Evolutionary conservation across 2,888 invertebrate genomes (phyloP).

Genomic region (Pterobdella sp.): DNA sequence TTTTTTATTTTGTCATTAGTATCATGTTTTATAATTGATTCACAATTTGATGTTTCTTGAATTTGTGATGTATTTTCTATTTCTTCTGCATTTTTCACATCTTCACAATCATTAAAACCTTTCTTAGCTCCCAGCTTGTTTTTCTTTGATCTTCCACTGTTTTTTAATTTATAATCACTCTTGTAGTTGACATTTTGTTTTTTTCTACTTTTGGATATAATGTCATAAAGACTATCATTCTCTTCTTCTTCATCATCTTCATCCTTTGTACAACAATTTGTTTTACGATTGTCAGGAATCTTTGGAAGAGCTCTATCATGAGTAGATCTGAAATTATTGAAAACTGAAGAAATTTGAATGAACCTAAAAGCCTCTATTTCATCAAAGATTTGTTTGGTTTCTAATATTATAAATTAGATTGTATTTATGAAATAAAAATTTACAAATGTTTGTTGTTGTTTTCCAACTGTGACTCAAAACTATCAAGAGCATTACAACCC

Average conservation of each 20-base stretch:
- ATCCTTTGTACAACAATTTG: neutral
- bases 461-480: neutral
- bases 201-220: constrained; percentile 32
- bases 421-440: neutral
- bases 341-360: too few species aligned
- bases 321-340: constrained; percentile 30
- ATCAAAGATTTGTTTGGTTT: neutral
- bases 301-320: constrained; percentile 36
- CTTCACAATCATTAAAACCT: too few species aligned
- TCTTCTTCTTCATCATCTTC: constrained; percentile 33
- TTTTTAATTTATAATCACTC: neutral
- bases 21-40: too few species aligned
- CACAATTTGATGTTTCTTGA: too few species aligned
- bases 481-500: neutral
- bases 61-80: neutral
- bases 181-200: neutral
- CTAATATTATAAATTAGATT: neutral
- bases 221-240: constrained; percentile 34
- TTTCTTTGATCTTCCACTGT: neutral
- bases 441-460: neutral
- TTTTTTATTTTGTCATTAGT: neutral
- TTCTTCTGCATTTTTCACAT: too few species aligned
- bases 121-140: neutral
- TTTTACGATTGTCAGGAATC: constrained; percentile 29
- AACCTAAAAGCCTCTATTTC: constrained; percentile 7